These are phyloP conservation scores for Agapornis roseicollis DNA, from an alignment of 2,113 vertebrate species.

Conservation along the genomic window DNA sequence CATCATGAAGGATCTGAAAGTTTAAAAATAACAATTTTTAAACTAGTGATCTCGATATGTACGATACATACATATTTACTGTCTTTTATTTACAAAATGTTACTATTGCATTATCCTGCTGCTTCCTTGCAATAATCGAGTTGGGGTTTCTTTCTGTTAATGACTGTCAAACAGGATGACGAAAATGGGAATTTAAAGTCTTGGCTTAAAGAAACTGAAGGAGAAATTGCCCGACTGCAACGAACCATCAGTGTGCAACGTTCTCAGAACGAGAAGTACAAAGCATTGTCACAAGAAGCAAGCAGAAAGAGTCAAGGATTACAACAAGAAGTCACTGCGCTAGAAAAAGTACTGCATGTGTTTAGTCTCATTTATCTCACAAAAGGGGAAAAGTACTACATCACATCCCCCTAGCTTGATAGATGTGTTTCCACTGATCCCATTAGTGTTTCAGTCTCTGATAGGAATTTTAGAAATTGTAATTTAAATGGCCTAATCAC, in stretches of 20 bases:
- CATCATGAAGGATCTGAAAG: background rate
- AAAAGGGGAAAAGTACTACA: background rate
- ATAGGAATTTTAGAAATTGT: background rate
- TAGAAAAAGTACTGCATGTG: slow-evolving; percentile 82
- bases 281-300: slow-evolving; percentile 81
- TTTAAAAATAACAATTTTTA: background rate
- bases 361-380: background rate
- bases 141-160: background rate
- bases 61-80: background rate
- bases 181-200: slow-evolving; percentile 80
- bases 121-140: background rate
- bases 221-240: slow-evolving; percentile 81
- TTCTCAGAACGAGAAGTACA: slow-evolving; percentile 87
- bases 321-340: slow-evolving; percentile 78
- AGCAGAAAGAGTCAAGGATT: slow-evolving; percentile 79
- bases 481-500: background rate
- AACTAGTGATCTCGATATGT: background rate
- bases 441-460: background rate
- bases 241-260: slow-evolving; percentile 78
- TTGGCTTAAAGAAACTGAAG: slow-evolving; percentile 82
- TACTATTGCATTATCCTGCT: background rate
- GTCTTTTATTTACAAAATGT: background rate
- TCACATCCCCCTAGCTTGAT: background rate
- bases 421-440: accelerated
- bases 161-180: slow-evolving; percentile 79